Conservation (phyloP, 2,888 invertebrate species). For the Yponomeuta plumbellus region DNA sequence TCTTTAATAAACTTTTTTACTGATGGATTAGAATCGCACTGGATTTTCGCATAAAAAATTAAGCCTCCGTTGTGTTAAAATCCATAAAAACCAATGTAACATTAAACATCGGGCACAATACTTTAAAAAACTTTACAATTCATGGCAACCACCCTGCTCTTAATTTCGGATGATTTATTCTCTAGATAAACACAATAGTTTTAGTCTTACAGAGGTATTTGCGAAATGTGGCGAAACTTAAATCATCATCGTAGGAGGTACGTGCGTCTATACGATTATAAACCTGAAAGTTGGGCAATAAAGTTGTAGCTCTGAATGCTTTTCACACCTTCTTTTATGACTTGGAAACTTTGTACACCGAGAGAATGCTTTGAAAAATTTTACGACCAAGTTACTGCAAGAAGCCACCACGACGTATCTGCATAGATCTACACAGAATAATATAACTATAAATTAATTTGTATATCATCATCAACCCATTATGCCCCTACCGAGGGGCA, state of each 20-base stretch:
- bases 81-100: too few species aligned
- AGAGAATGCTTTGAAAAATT: not conserved
- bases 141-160: conserved; percentile 13
- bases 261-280: not conserved
- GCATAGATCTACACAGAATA: too few species aligned
- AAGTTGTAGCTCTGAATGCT: not conserved
- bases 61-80: too few species aligned
- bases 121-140: not conserved
- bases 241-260: too few species aligned
- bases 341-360: not conserved
- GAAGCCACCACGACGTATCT: too few species aligned
- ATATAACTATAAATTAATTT: too few species aligned
- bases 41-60: too few species aligned
- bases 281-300: not conserved
- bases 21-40: too few species aligned
- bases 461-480: too few species aligned
- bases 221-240: not conserved
- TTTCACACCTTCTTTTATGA: not conserved
- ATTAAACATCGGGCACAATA: too few species aligned
- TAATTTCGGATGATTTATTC: conserved; percentile 21
- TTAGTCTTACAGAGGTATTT: not conserved
- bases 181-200: conserved; percentile 11
- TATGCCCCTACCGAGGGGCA: too few species aligned
- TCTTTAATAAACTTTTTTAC: too few species aligned
- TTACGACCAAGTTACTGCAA: not conserved